Evolutionary conservation across 2,888 invertebrate genomes (phyloP), one percentile per base, ranked within the genome.

Genomic region (Trichogramma dendrolimi): DNA sequence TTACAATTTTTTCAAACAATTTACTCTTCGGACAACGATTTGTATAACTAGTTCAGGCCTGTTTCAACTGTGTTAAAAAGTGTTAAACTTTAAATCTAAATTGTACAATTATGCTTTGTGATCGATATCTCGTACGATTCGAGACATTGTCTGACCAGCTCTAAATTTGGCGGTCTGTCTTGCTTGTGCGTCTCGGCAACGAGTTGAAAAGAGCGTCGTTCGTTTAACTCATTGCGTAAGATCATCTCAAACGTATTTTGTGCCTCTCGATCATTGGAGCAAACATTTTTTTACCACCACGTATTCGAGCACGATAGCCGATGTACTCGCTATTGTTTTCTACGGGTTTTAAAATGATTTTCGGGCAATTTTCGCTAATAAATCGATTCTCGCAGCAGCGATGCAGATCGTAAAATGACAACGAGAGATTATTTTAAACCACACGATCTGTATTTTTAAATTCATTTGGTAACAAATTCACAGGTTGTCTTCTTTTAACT

Each of bases 191-290:
- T 27, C 27, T 27, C 27, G 69, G 67, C 65, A 67, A 64, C 66
- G 41, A 41, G 27, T 49, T 11, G 1, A 41, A 11, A 50, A 41
- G 43, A 44, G 42, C 49, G 65, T 68, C 69, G 71, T 73, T 70
- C 71, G 70, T 71, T 27, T 71, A 75, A 75, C 72, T 69, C 67
- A 71, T 74, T 75, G 73, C 73, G 75, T 71, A 74, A 73, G 68
- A 58, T 67, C 63, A 69, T 67, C 27, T 27, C 27, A 27, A 2
- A 2, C 3, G 27, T 27, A 27, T 27, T 27, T 27, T 3, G 27
- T 27, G 27, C 27, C 27, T 27, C 27, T 27, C 27, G 27, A 70
- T 69, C 70, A 67, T 63, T 65, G 65, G 67, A 67, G 66, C 66
- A 58, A 27, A 27, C 27, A 2, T 27, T 27, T 27, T 27, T 27